These are phyloP conservation scores for Xerus rutilus DNA, from an alignment of 2,797 vertebrate species.

Conservation along the genomic window DNA sequence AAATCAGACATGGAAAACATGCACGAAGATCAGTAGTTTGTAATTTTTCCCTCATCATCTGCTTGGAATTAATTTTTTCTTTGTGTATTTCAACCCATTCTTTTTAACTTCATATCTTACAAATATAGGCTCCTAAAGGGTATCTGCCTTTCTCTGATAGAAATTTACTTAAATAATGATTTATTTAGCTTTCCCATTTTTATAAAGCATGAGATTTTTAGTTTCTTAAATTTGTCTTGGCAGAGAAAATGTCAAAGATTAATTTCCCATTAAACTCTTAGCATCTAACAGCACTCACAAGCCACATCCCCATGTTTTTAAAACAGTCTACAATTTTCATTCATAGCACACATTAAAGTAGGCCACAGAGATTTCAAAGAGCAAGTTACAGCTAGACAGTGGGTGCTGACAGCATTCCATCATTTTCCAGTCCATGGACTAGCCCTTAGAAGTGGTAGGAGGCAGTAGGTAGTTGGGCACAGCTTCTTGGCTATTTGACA, in stretches of 20 bases:
- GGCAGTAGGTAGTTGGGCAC: background rate
- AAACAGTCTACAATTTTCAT: background rate
- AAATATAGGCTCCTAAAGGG: background rate
- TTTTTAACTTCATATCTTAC: constrained; percentile 14
- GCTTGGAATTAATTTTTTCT: background rate
- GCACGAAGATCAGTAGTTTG: background rate
- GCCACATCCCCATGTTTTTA: background rate
- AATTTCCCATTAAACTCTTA: constrained; percentile 21
- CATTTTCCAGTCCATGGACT: background rate
- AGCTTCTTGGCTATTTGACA: background rate
- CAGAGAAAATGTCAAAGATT: constrained; percentile 47
- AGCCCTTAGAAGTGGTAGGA: background rate
- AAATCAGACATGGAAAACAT: background rate
- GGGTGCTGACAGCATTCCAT: background rate
- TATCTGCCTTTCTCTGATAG: background rate
- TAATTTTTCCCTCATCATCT: background rate
- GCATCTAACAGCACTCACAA: constrained; percentile 39
- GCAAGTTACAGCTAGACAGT: background rate
- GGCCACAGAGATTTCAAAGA: background rate
- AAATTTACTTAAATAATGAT: background rate
- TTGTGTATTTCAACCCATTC: background rate
- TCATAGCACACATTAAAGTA: background rate
- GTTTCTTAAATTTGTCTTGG: background rate
- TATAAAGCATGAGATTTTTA: constrained; percentile 13
- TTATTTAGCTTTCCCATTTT: background rate